A percentile compares a stretch with the other conserved stretches of the same genome.
phyloP scores from a whole-genome alignment of 2,113 vertebrate genomes.

The Nesoenas mayeri region DNA sequence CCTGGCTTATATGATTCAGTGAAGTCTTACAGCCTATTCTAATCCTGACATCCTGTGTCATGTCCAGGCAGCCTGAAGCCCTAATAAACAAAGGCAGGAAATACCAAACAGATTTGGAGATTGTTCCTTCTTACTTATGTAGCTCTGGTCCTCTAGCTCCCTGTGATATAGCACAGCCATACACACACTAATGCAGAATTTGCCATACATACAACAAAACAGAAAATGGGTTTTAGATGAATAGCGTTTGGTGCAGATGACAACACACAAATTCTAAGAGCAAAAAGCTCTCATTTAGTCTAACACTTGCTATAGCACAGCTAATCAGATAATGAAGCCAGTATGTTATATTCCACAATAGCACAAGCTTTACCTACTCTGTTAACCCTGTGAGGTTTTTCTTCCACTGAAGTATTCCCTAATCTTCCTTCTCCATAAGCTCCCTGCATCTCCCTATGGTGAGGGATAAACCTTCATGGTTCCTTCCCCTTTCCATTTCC shows the following conservation, averaged over 20 bases:
- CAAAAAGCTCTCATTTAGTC: background rate
- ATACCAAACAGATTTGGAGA: background rate
- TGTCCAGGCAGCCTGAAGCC: background rate
- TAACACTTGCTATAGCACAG: background rate
- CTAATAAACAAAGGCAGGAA: background rate
- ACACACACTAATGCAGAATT: fast-evolving
- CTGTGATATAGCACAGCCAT: background rate
- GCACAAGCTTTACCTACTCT: background rate
- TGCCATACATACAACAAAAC: background rate
- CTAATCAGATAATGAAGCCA: background rate
- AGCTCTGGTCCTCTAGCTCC: background rate
- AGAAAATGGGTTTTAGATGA: background rate
- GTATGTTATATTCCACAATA: background rate
- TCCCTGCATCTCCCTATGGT: no score
- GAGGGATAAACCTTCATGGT: background rate
- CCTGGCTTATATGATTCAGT: background rate
- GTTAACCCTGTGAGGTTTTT: background rate
- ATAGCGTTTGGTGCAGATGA: background rate
- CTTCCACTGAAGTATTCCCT: background rate
- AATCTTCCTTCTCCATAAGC: background rate
- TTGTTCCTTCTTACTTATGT: fast-evolving
- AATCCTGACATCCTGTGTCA: background rate
- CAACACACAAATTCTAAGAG: background rate
- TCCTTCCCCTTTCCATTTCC: background rate
- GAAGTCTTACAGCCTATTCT: background rate